Evolutionary conservation across 2,113 vertebrate species (phyloP).

Genomic region (Antennarius striatus): DNA sequence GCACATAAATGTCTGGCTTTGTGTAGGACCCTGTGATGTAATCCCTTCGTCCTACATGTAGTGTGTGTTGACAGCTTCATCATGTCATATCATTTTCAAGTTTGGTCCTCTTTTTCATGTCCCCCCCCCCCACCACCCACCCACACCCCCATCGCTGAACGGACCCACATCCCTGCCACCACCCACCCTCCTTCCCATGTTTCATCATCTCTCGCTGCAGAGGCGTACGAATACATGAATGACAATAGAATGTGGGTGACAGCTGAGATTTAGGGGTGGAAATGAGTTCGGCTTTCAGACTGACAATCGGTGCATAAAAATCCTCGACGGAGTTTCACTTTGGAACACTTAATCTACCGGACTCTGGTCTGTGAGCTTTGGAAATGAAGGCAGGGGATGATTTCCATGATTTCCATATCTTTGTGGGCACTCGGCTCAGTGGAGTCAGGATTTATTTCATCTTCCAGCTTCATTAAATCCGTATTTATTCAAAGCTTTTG

Average conservation of each 20-base stretch:
- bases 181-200: conserved; percentile 19
- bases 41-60: conserved; percentile 15
- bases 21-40: background rate
- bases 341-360: conserved; percentile 15
- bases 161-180: background rate
- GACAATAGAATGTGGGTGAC: conserved; percentile 55
- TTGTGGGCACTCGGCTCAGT: background rate
- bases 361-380: conserved; percentile 11
- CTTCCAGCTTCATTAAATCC: background rate
- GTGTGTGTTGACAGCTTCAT: conserved; percentile 33
- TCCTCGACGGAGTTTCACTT: conserved; percentile 9
- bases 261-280: conserved; percentile 46
- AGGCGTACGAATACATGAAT: conserved; percentile 62
- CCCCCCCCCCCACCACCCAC: conserved; percentile 4
- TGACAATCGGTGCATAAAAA: conserved; percentile 28
- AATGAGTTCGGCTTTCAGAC: background rate
- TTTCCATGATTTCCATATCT: conserved; percentile 17
- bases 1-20: background rate
- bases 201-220: conserved; percentile 22
- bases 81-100: conserved; percentile 30
- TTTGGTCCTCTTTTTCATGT: conserved; percentile 19
- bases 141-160: background rate
- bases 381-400: conserved; percentile 24
- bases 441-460: conserved; percentile 10
- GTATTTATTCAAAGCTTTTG: background rate